These are phyloP conservation scores for Okapia johnstoni DNA, from an alignment of 2,113 vertebrate genomes.

Conservation along the genomic window DNA sequence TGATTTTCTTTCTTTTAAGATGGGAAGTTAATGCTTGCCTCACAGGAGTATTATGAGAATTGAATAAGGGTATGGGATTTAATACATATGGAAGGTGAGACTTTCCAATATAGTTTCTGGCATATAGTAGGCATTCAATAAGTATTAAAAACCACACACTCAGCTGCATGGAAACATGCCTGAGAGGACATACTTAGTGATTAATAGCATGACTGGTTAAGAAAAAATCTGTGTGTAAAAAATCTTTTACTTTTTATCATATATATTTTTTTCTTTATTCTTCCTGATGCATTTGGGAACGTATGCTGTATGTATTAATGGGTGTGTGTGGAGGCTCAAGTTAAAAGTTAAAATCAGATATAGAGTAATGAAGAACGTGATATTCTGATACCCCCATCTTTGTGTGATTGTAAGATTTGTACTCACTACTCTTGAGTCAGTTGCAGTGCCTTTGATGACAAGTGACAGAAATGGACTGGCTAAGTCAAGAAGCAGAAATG, in stretches of 20 bases:
- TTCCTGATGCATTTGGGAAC: not conserved
- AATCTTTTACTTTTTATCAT: not conserved
- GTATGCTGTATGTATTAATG: not conserved
- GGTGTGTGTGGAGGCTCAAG: not conserved
- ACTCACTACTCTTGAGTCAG: not conserved
- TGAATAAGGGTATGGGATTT: not conserved
- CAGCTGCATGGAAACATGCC: not conserved
- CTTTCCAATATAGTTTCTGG: not conserved
- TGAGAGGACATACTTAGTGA: not conserved
- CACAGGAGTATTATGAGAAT: not conserved
- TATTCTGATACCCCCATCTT: not conserved
- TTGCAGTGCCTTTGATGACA: not conserved
- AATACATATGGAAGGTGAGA: not conserved
- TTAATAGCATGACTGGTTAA: not conserved
- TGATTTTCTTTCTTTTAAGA: constrained; percentile 7
- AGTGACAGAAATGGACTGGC: not conserved
- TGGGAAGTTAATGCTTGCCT: not conserved
- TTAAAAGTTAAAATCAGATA: not conserved
- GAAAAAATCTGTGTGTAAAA: not conserved
- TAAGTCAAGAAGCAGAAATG: not conserved
- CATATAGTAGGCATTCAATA: not conserved
- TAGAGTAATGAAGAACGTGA: not conserved
- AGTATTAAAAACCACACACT: not conserved
- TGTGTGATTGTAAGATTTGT: not conserved
- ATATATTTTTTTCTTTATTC: not conserved